Conservation (phyloP, 1,140 invertebrate genomes). For the Grapholita molesta region DNA sequence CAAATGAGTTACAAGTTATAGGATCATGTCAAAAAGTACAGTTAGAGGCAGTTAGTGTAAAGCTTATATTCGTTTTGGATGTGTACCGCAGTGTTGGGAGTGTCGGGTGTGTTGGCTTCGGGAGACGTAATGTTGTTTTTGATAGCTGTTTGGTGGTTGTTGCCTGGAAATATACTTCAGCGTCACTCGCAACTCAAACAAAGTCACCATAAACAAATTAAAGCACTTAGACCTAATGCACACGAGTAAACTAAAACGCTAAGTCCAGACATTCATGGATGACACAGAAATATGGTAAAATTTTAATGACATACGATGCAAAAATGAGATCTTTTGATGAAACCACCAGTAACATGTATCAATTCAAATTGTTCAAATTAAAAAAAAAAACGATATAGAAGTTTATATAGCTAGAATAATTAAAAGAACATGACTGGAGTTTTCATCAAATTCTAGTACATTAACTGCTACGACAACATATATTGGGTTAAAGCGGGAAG, state of each 20-base stretch:
- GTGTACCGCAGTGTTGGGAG: constrained; percentile 58
- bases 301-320: not conserved
- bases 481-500: constrained; percentile 42
- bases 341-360: not conserved
- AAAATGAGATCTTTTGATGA: not conserved
- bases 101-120: constrained; percentile 42
- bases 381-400: not conserved
- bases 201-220: not conserved
- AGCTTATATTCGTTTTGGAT: constrained; percentile 19
- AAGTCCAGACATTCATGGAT: not conserved
- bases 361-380: too few species aligned
- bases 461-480: constrained; percentile 41
- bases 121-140: constrained; percentile 47
- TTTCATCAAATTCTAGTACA: not conserved
- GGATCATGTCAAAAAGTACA: not conserved
- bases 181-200: not conserved
- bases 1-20: not conserved
- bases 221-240: not conserved
- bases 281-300: not conserved
- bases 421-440: not conserved
- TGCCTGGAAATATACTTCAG: constrained; percentile 57
- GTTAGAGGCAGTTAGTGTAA: constrained; percentile 23
- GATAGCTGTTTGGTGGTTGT: constrained; percentile 50
- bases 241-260: not conserved
- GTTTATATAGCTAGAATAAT: not conserved